Conservation (phyloP, 2,888 invertebrate species). For the Xestia c-nigrum region DNA sequence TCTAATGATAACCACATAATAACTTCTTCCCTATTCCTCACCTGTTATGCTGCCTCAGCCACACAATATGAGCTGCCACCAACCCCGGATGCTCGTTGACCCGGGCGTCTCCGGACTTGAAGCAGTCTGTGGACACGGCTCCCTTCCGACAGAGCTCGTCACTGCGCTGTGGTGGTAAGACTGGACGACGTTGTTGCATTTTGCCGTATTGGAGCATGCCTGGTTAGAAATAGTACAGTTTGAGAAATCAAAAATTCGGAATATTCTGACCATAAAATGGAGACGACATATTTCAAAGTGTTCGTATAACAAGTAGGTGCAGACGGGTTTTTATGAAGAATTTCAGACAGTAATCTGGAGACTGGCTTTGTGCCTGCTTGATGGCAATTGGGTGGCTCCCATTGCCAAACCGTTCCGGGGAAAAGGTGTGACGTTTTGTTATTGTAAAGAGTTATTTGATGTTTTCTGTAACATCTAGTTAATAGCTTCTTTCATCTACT, state of each 20-base stretch:
- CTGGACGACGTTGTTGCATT: conserved; percentile 91
- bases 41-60: conserved; percentile 94
- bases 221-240: conserved; percentile 46
- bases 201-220: conserved; percentile 92
- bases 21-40: conserved; percentile 51
- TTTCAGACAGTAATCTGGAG: not conserved
- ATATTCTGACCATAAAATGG: not conserved
- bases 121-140: conserved; percentile 93
- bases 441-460: too few species aligned
- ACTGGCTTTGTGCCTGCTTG: too few species aligned
- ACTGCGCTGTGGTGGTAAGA: conserved; percentile 90
- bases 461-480: too few species aligned
- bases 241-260: not conserved
- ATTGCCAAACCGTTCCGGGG: too few species aligned
- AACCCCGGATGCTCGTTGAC: conserved; percentile 95
- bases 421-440: too few species aligned
- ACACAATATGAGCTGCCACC: conserved; percentile 94
- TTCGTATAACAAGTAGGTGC: too few species aligned
- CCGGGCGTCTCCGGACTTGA: conserved; percentile 94
- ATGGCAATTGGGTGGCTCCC: too few species aligned
- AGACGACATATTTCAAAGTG: not conserved
- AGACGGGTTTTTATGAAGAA: not conserved
- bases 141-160: conserved; percentile 93
- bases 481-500: too few species aligned
- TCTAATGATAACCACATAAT: not conserved